A percentile compares a stretch with the other conserved stretches of the same genome.
These are phyloP conservation scores for human DNA, from an alignment of 2,113 vertebrate genomes.

Conservation along the genomic window GRCh38 chr3:82054501-82055000, in stretches of 20 bases:
- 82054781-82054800: not conserved
- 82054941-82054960: not conserved
- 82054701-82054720: not conserved
- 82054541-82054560: not conserved
- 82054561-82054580: not conserved
- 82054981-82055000: rapidly evolving
- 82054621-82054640: not conserved
- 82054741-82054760: not conserved
- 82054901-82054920: not conserved
- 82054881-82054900: not conserved
- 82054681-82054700: not conserved
- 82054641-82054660: not conserved
- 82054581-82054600: not conserved
- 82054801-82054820: not conserved
- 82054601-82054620: not conserved
- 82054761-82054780: not conserved
- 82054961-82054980: not conserved
- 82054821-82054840: not conserved
- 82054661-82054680: not conserved
- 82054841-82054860: not conserved
- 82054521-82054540: not conserved
- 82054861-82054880: not conserved
- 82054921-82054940: not conserved
- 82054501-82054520: not conserved
- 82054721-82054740: not conserved